phyloP scores from a whole-genome alignment of 2,888 invertebrate species.

The Trachelus troglodyta region DNA sequence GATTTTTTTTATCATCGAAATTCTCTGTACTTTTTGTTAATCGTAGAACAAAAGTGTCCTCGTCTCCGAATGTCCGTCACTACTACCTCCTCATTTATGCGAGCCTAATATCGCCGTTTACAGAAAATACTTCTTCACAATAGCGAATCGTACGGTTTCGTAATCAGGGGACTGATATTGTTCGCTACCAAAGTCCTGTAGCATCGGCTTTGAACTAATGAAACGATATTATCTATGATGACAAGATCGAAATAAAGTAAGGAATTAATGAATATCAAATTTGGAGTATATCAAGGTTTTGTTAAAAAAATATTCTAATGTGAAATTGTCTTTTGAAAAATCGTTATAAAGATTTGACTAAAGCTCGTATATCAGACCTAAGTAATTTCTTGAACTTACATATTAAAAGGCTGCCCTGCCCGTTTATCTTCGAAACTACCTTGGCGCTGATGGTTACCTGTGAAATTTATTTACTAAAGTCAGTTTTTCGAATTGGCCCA shows the following conservation, averaged over 20 bases:
- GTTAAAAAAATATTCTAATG: not conserved
- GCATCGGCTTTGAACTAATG: not conserved
- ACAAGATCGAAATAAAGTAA: not conserved
- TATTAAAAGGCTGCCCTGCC: not conserved
- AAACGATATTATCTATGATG: not conserved
- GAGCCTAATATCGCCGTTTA: slow-evolving; percentile 36
- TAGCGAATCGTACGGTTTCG: not conserved
- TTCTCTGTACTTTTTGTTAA: not conserved
- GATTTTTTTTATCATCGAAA: not conserved
- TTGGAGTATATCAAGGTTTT: not conserved
- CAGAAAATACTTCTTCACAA: slow-evolving; percentile 35
- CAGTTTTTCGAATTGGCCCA: slow-evolving; percentile 18
- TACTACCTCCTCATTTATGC: slow-evolving; percentile 27
- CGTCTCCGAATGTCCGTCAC: slow-evolving; percentile 15
- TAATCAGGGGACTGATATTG: not conserved
- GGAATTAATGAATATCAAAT: not conserved
- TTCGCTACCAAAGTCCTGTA: not conserved
- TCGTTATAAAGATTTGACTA: not conserved
- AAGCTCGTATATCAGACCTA: not conserved
- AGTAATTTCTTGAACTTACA: not conserved
- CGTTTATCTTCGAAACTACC: not conserved
- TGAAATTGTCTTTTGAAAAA: not conserved
- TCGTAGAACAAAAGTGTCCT: not conserved
- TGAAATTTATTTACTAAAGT: slow-evolving; percentile 14
- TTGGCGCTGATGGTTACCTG: slow-evolving; percentile 20